These are phyloP conservation scores for Lottia gigantea DNA, from an alignment of 2,888 invertebrate genomes.

Conservation along the genomic window DNA sequence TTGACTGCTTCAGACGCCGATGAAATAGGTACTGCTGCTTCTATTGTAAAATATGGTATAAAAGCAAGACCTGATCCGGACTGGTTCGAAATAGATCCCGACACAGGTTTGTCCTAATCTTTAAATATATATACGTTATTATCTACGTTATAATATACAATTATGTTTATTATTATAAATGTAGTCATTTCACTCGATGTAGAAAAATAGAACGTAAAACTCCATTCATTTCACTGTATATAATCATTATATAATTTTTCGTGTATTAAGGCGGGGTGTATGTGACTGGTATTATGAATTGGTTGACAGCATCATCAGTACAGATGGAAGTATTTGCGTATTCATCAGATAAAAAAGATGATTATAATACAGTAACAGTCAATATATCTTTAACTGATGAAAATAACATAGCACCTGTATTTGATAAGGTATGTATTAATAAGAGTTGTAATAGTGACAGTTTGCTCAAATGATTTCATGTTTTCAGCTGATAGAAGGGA, in stretches of 20 bases:
- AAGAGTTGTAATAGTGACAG: too few species aligned
- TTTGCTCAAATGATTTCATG: too few species aligned
- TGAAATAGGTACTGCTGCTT: constrained; percentile 32
- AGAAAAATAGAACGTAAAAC: too few species aligned
- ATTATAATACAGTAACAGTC: neutral
- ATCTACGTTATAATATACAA: too few species aligned
- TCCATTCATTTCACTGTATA: too few species aligned
- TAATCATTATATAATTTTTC: too few species aligned
- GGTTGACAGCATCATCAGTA: constrained; percentile 23
- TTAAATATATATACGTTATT: too few species aligned
- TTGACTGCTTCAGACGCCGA: constrained; percentile 45
- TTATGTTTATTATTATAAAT: too few species aligned
- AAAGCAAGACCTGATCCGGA: constrained; percentile 4
- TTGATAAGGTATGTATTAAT: constrained; percentile 8
- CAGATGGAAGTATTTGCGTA: constrained; percentile 32
- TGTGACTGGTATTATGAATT: constrained; percentile 28
- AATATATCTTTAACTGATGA: constrained; percentile 5
- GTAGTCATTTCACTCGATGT: too few species aligned
- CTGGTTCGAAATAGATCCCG: constrained; percentile 39
- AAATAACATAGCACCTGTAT: constrained; percentile 10
- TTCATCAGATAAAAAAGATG: constrained; percentile 12
- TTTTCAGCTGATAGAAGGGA: too few species aligned
- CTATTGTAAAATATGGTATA: constrained; percentile 1
- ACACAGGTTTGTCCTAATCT: constrained; percentile 34
- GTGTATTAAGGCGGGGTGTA: constrained; percentile 19